These are phyloP conservation scores for Manacus vitellinus DNA, from an alignment of 2,113 vertebrate species.

Conservation along the genomic window DNA sequence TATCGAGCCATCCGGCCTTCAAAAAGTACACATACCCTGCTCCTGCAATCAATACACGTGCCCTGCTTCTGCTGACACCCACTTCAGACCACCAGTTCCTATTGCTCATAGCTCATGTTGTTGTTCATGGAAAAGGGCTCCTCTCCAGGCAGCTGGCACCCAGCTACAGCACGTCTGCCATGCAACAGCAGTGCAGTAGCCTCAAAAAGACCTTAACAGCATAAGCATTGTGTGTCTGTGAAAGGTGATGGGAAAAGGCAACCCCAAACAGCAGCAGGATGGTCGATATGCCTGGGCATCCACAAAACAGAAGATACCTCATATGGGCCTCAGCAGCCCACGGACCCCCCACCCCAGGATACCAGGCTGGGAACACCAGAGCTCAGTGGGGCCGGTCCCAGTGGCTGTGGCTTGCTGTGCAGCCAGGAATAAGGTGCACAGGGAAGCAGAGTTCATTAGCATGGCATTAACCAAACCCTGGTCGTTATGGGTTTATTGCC, in stretches of 20 bases:
- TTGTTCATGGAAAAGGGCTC: neutral
- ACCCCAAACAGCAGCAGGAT: neutral
- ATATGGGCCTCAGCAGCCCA: neutral
- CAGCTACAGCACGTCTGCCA: neutral
- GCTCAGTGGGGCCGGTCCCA: neutral
- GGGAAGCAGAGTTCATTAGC: neutral
- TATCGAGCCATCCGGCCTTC: neutral
- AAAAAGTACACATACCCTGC: neutral
- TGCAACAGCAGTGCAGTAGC: neutral
- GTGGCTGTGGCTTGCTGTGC: neutral
- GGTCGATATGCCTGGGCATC: fast-evolving
- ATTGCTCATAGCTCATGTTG: neutral
- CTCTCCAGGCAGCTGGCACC: neutral
- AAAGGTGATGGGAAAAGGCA: neutral
- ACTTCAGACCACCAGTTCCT: neutral
- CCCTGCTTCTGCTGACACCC: neutral
- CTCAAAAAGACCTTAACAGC: neutral
- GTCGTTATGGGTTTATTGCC: neutral
- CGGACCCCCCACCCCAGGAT: fast-evolving
- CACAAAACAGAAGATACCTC: neutral
- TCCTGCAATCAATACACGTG: fast-evolving
- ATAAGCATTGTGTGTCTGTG: neutral
- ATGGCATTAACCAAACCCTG: fast-evolving
- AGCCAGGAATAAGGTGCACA: neutral
- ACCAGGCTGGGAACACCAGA: neutral